Conservation (phyloP, 2,113 vertebrate species). For the Scopus umbretta region DNA sequence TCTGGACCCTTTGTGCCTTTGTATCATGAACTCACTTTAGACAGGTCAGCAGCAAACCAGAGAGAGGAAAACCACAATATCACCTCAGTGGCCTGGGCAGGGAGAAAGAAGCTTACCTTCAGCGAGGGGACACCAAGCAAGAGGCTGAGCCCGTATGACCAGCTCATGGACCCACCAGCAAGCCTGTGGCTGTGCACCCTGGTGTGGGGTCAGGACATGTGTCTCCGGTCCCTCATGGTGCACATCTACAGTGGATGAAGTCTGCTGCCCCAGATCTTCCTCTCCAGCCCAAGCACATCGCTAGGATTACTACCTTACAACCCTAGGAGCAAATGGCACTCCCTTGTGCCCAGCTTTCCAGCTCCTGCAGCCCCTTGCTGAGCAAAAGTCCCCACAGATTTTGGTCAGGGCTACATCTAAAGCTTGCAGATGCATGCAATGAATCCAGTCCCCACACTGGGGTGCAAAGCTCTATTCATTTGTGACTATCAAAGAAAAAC, state of each 20-base stretch:
- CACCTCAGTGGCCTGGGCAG: neutral
- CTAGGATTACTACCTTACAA: neutral
- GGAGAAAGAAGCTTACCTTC: neutral
- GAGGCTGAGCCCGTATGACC: neutral
- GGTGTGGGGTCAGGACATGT: fast-evolving
- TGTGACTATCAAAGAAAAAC: neutral
- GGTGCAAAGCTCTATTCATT: neutral
- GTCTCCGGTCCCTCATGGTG: neutral
- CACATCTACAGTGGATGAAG: neutral
- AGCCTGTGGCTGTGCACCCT: neutral
- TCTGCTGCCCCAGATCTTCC: neutral
- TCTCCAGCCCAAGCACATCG: neutral
- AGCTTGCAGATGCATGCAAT: neutral
- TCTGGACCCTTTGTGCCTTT: neutral
- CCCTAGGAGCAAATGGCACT: fast-evolving
- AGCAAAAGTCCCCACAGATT: neutral
- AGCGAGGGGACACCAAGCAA: neutral
- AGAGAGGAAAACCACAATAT: neutral
- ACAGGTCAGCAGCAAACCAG: neutral
- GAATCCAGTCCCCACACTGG: neutral
- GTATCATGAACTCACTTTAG: neutral
- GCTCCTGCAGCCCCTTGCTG: neutral
- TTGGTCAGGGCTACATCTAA: neutral
- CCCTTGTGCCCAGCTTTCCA: neutral
- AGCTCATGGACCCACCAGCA: fast-evolving